Evolutionary conservation across 2,113 vertebrate genomes (phyloP).

Genomic region (Cebus imitator): DNA sequence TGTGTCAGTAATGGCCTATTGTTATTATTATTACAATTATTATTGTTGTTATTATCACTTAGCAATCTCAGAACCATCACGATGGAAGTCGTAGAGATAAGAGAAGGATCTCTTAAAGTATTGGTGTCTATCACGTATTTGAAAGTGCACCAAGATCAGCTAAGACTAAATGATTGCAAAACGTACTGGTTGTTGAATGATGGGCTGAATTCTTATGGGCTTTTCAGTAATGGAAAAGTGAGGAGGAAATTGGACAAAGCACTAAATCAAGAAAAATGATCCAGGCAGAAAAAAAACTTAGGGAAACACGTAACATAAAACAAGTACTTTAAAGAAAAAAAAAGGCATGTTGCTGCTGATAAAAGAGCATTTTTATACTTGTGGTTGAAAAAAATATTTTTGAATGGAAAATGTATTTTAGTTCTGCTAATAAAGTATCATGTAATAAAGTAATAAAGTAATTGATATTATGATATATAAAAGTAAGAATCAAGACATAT

Average conservation of each 20-base stretch:
- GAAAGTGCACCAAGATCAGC: background rate
- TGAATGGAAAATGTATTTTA: background rate
- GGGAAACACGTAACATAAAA: background rate
- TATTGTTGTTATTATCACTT: background rate
- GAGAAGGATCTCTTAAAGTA: background rate
- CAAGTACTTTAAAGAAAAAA: background rate
- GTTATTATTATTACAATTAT: background rate
- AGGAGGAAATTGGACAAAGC: background rate
- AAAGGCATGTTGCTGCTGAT: background rate
- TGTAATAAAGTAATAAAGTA: no score
- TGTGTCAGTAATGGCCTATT: background rate
- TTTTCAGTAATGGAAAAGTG: slow-evolving; percentile 24
- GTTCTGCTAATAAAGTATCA: background rate
- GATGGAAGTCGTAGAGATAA: background rate
- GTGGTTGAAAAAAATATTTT: background rate
- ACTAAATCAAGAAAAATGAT: slow-evolving; percentile 20
- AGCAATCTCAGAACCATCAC: background rate
- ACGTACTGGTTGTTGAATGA: background rate
- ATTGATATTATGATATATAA: background rate
- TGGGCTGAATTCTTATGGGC: background rate
- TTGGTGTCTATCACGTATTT: background rate
- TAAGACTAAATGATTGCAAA: background rate
- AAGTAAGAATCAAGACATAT: background rate
- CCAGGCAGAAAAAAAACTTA: background rate
- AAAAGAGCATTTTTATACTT: background rate